Evolutionary conservation across 2,888 invertebrate genomes (phyloP).

Genomic region (Laothoe populi): DNA sequence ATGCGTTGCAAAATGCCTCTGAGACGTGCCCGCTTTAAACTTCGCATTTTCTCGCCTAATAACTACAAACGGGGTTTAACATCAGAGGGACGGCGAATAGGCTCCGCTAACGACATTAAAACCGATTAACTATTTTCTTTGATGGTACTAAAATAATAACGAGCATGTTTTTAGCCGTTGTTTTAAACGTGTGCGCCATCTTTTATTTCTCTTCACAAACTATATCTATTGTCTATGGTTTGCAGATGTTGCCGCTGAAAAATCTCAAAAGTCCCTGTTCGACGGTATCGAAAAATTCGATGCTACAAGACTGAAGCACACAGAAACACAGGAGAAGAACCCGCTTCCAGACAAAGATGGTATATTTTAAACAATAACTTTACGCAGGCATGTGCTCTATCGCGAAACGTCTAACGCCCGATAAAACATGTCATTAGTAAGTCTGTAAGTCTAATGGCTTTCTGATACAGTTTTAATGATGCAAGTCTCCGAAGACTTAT

Average conservation of each 20-base stretch:
- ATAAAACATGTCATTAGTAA: constrained; percentile 26
- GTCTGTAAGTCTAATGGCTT: constrained; percentile 35
- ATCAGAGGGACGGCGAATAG: constrained; percentile 17
- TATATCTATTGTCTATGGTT: constrained; percentile 50
- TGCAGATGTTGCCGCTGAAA: constrained; percentile 94
- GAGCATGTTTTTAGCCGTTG: constrained; percentile 53
- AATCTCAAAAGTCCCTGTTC: constrained; percentile 92
- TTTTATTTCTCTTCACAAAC: constrained; percentile 28
- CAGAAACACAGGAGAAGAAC: constrained; percentile 96
- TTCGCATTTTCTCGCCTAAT: constrained; percentile 38
- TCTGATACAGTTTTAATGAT: constrained; percentile 40
- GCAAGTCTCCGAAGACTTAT: constrained; percentile 42
- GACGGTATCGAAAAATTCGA: constrained; percentile 95
- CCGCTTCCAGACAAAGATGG: constrained; percentile 97
- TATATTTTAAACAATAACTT: constrained; percentile 63
- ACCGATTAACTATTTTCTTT: constrained; percentile 27
- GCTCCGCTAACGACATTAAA: constrained; percentile 21
- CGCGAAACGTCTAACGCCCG: constrained; percentile 18
- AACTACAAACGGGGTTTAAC: constrained; percentile 25
- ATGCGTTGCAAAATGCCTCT: constrained; percentile 39
- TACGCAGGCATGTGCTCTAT: constrained; percentile 13
- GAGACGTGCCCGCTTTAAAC: constrained; percentile 49
- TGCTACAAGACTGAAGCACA: constrained; percentile 92
- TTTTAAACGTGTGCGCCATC: constrained; percentile 40
- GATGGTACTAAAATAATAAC: constrained; percentile 50